Evolutionary conservation across 2,113 vertebrate genomes (phyloP).

Genomic region (Conger conger): DNA sequence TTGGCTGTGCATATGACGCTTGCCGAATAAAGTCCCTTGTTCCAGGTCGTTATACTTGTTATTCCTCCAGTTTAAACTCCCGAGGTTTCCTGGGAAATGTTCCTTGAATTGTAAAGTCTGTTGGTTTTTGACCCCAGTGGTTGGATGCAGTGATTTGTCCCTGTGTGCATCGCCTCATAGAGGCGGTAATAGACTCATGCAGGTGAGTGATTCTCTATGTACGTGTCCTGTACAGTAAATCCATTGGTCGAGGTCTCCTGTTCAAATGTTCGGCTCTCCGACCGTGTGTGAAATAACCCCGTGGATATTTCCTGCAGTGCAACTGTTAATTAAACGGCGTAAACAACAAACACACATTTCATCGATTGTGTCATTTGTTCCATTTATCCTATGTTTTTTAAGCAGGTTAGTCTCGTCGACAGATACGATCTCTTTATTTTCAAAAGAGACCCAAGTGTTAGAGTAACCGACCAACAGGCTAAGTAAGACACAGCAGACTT

Average conservation of each 20-base stretch:
- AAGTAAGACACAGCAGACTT: too few species aligned
- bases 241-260: constrained; percentile 22
- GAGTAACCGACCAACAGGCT: too few species aligned
- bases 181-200: not conserved
- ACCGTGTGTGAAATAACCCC: constrained; percentile 16
- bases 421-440: too few species aligned
- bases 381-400: not conserved
- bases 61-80: not conserved
- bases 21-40: not conserved
- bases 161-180: not conserved
- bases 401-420: not conserved
- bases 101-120: constrained; percentile 47
- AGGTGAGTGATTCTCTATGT: not conserved
- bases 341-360: constrained; percentile 29
- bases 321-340: constrained; percentile 56
- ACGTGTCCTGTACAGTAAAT: constrained; percentile 32
- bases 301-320: constrained; percentile 38
- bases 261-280: not conserved
- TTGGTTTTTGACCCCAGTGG: constrained; percentile 49
- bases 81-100: not conserved
- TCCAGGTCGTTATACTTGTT: not conserved
- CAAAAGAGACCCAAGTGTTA: too few species aligned
- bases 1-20: not conserved
- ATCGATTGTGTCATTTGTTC: not conserved
- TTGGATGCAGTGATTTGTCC: constrained; percentile 32